A percentile compares a stretch with the other conserved stretches of the same genome.
phyloP scores from a whole-genome alignment of 2,113 vertebrate genomes.

The Sitta europaea region DNA sequence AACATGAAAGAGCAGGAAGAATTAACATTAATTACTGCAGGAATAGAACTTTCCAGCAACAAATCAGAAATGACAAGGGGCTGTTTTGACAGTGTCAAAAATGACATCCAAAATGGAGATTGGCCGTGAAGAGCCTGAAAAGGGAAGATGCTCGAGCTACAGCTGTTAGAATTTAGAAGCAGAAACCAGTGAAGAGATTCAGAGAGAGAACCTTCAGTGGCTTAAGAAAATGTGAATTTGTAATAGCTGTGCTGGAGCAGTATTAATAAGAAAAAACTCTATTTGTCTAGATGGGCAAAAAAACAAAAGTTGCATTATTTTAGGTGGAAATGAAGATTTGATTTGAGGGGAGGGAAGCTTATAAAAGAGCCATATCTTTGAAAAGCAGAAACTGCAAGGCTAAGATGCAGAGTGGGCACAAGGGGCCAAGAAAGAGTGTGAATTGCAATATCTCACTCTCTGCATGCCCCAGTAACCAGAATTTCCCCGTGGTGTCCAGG shows the following conservation, averaged over 20 bases:
- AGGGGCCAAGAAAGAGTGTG: background rate
- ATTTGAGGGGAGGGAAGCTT: background rate
- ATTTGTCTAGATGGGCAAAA: background rate
- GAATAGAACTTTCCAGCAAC: background rate
- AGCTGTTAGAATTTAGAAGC: background rate
- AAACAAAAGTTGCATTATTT: background rate
- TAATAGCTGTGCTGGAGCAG: background rate
- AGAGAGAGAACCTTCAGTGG: background rate
- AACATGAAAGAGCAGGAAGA: background rate
- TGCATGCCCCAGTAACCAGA: background rate
- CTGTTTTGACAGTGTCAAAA: background rate
- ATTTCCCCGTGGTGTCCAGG: background rate
- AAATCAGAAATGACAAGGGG: background rate
- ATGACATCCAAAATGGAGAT: background rate
- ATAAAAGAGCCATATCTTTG: background rate
- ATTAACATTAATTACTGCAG: background rate
- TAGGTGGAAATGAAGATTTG: background rate
- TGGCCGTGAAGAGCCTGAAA: background rate
- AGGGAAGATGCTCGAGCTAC: background rate
- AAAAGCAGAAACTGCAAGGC: background rate
- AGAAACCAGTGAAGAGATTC: background rate
- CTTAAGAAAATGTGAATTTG: background rate
- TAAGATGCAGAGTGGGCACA: background rate
- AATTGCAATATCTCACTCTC: background rate
- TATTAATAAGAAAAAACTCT: background rate